Evolutionary conservation across 1,140 invertebrate genomes (phyloP).

Genomic region (Pogonus chalceus): DNA sequence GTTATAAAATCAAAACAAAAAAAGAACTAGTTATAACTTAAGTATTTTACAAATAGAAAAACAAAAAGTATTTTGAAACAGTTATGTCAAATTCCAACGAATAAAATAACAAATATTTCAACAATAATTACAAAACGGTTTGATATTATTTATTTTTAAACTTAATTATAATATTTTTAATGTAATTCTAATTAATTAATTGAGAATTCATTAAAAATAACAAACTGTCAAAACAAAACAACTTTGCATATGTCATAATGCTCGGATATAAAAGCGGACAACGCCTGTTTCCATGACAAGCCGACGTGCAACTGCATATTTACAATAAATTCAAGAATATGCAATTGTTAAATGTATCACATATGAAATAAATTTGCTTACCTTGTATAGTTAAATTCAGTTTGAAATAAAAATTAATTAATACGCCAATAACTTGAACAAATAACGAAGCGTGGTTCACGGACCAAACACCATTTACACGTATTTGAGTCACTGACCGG

Average conservation of each 20-base stretch:
- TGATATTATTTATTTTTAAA: no score
- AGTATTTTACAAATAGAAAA: no score
- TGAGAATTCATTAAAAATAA: no score
- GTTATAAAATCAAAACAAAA: no score
- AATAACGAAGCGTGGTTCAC: neutral
- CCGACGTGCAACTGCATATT: neutral
- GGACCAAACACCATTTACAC: slow-evolving; percentile 16
- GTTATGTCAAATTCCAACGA: no score
- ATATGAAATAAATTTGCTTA: neutral
- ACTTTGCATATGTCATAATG: slow-evolving; percentile 3
- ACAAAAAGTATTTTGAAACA: no score
- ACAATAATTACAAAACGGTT: no score
- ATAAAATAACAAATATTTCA: no score
- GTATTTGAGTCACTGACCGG: slow-evolving; percentile 20
- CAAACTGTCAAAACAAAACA: slow-evolving; percentile 3
- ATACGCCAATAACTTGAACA: neutral
- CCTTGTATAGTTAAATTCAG: neutral
- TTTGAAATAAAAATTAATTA: slow-evolving; percentile 5
- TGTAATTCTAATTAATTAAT: no score
- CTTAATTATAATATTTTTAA: no score
- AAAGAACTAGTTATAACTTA: no score
- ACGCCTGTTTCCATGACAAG: slow-evolving; percentile 3
- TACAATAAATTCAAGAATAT: neutral
- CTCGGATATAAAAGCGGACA: neutral
- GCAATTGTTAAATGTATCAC: neutral